Evolutionary conservation across 2,113 vertebrate species (phyloP).

Genomic region (rabbit (Oryctolagus cuniculus)): mOryCun1.1 NC_091434.1:169388001-169388500

Average conservation of each 20-base stretch:
- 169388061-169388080: fast-evolving
- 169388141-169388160: background rate
- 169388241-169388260: background rate
- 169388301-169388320: background rate
- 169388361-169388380: background rate
- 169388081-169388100: background rate
- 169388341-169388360: background rate
- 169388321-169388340: background rate
- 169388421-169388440: too few species aligned
- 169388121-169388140: background rate
- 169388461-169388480: too few species aligned
- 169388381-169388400: too few species aligned
- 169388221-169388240: background rate
- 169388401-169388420: too few species aligned
- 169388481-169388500: too few species aligned
- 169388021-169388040: background rate
- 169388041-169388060: background rate
- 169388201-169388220: background rate
- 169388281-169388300: background rate
- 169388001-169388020: conserved; percentile 4
- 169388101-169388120: background rate
- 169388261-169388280: background rate
- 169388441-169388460: too few species aligned
- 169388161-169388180: background rate
- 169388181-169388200: background rate